Evolutionary conservation across 2,888 invertebrate species (phyloP).

Genomic region (Vanessa cardui): DNA sequence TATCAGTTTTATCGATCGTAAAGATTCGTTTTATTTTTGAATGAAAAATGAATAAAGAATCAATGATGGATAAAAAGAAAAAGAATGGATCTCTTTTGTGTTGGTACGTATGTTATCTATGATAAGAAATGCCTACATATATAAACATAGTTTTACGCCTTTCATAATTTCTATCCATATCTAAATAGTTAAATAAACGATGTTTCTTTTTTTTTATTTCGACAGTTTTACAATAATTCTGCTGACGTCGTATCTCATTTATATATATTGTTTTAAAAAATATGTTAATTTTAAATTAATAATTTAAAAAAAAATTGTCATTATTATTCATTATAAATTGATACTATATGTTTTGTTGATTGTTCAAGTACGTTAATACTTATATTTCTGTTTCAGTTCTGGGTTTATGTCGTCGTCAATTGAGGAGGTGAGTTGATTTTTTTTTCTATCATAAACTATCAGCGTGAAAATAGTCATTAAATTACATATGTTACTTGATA

Average conservation of each 20-base stretch:
- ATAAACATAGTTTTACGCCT: too few species aligned
- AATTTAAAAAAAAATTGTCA: too few species aligned
- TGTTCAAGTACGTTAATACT: not conserved
- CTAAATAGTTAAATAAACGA: too few species aligned
- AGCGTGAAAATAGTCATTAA: not conserved
- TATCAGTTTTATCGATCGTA: slow-evolving; percentile 26
- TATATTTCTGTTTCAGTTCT: slow-evolving; percentile 71
- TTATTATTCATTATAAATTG: too few species aligned
- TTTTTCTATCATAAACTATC: not conserved
- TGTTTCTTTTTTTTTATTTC: too few species aligned
- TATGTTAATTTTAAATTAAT: too few species aligned
- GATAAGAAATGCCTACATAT: too few species aligned
- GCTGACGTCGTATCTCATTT: too few species aligned
- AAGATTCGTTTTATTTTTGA: slow-evolving; percentile 9
- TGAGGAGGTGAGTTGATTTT: slow-evolving; percentile 68
- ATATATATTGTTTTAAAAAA: too few species aligned
- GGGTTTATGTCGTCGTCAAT: slow-evolving; percentile 74
- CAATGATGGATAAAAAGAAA: slow-evolving; percentile 35
- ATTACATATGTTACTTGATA: too few species aligned
- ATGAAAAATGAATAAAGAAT: slow-evolving; percentile 11
- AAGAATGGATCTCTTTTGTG: slow-evolving; percentile 51
- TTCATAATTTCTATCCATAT: not conserved
- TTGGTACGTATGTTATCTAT: slow-evolving; percentile 56
- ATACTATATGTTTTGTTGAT: not conserved
- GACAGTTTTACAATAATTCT: too few species aligned